Conservation (phyloP, 2,113 vertebrate species). For the Barnardius zonarius region DNA sequence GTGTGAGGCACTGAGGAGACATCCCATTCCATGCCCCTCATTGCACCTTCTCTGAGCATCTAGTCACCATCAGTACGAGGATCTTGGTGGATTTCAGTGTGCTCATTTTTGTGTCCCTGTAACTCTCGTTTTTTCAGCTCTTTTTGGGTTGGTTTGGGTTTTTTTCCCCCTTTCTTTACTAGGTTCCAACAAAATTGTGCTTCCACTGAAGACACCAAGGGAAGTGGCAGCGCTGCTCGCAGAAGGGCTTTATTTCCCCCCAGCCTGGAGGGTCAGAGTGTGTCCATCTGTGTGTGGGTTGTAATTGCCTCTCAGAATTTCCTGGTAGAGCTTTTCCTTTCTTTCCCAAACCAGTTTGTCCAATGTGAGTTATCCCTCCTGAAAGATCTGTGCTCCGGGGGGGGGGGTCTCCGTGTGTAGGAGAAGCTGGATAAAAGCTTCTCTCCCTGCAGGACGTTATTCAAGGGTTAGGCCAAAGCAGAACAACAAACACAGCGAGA, state of each 20-base stretch:
- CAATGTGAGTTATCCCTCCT: neutral
- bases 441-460: neutral
- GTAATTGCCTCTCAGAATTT: conserved; percentile 7
- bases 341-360: neutral
- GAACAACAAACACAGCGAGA: neutral
- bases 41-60: neutral
- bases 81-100: neutral
- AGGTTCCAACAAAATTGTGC: neutral
- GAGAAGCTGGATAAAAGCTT: neutral
- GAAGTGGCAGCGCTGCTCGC: neutral
- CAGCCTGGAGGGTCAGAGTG: neutral
- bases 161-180: neutral
- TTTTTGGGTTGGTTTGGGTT: neutral
- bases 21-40: neutral
- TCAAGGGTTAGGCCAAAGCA: neutral
- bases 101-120: neutral
- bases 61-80: neutral
- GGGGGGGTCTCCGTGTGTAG: neutral
- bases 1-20: neutral
- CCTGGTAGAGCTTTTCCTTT: neutral
- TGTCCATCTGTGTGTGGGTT: neutral
- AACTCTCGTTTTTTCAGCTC: neutral
- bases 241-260: neutral
- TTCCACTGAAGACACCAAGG: neutral
- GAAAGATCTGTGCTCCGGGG: neutral